Percentiles rank a stretch among this genome's conserved stretches.
Evolutionary conservation across 2,888 invertebrate genomes (phyloP).

Genomic region (Dolichomitus sp.): DNA sequence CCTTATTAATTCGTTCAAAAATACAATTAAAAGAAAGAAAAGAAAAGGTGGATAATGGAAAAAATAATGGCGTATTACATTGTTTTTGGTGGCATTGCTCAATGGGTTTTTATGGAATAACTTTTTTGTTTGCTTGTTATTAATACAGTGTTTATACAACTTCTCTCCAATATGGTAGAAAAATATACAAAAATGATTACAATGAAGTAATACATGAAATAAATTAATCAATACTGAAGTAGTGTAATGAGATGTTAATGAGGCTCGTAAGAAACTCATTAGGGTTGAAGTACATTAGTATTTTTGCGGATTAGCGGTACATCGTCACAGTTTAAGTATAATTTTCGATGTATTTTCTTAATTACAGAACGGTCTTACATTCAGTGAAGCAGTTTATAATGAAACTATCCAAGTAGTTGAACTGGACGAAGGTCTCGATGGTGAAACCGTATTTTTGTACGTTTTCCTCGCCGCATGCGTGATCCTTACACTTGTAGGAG

Average conservation of each 20-base stretch:
- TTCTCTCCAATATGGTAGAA: too few relatives aligned
- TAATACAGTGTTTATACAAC: too few relatives aligned
- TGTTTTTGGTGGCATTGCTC: too few relatives aligned
- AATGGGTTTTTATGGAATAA: too few relatives aligned
- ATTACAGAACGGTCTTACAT: slow-evolving; percentile 89
- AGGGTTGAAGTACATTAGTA: background rate
- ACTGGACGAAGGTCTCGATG: slow-evolving; percentile 98
- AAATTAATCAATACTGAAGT: too few relatives aligned
- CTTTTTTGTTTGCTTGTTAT: too few relatives aligned
- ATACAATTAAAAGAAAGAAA: too few relatives aligned
- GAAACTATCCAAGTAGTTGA: slow-evolving; percentile 98
- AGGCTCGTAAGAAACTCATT: background rate
- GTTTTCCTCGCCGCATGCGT: slow-evolving; percentile 97
- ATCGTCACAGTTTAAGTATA: background rate
- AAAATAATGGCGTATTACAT: too few relatives aligned
- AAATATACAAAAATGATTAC: too few relatives aligned
- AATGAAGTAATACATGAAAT: too few relatives aligned
- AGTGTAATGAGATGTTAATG: background rate
- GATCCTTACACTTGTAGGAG: slow-evolving; percentile 94
- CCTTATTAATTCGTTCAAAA: too few relatives aligned
- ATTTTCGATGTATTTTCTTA: slow-evolving; percentile 54
- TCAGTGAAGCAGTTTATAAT: slow-evolving; percentile 97
- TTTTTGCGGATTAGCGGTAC: slow-evolving; percentile 1
- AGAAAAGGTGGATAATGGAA: too few relatives aligned
- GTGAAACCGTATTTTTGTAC: slow-evolving; percentile 99